These are phyloP conservation scores for Etheostoma cragini DNA, from an alignment of 2,113 vertebrate species.

Conservation along the genomic window DNA sequence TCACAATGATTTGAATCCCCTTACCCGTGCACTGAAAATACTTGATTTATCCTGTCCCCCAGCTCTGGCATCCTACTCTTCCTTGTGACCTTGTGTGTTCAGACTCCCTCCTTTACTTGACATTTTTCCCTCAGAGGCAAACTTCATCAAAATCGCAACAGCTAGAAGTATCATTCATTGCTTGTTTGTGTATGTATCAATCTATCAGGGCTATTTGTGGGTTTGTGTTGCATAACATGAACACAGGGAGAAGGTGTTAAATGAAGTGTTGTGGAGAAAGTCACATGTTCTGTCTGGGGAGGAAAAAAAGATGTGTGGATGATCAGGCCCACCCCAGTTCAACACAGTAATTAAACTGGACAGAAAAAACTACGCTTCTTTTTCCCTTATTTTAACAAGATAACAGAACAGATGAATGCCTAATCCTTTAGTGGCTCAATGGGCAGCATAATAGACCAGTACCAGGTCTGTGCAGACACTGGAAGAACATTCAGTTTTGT, in stretches of 20 bases:
- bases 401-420: constrained; percentile 23
- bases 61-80: constrained; percentile 11
- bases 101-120: constrained; percentile 38
- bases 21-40: constrained; percentile 51
- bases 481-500: constrained; percentile 18
- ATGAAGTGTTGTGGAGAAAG: constrained; percentile 63
- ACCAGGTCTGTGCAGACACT: constrained; percentile 7
- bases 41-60: constrained; percentile 41
- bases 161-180: constrained; percentile 21
- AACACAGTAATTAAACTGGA: constrained; percentile 21
- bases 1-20: constrained; percentile 43
- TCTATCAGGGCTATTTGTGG: constrained; percentile 62
- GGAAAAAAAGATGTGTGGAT: constrained; percentile 34
- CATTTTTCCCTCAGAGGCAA: constrained; percentile 18
- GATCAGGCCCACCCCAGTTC: constrained; percentile 24
- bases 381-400: background rate
- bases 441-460: constrained; percentile 6
- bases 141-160: constrained; percentile 9
- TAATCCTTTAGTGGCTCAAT: background rate
- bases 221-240: constrained; percentile 54
- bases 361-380: constrained; percentile 6
- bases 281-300: constrained; percentile 59
- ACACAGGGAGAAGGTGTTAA: constrained; percentile 69
- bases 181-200: constrained; percentile 43
- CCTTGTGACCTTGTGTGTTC: constrained; percentile 49